phyloP scores from a whole-genome alignment of 2,888 invertebrate genomes.

The Phyllotreta striolata region DNA sequence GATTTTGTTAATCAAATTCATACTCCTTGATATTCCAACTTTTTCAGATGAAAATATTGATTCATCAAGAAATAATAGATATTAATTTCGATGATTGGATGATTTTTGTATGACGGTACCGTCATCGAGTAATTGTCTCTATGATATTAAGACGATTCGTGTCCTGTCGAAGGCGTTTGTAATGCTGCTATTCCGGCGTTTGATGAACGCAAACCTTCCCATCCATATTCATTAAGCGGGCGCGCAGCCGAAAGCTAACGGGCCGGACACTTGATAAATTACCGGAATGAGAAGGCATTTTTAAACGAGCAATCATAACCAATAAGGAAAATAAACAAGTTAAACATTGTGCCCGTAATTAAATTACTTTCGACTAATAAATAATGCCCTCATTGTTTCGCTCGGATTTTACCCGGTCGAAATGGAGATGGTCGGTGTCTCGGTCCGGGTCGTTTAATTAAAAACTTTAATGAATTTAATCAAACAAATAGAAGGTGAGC shows the following conservation, averaged over 20 bases:
- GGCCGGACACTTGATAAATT: conserved; percentile 37
- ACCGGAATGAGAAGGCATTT: conserved; percentile 39
- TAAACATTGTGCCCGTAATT: conserved; percentile 44
- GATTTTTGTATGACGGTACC: too few species aligned
- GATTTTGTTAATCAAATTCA: too few species aligned
- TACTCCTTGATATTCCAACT: too few species aligned
- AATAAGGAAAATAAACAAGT: conserved; percentile 42
- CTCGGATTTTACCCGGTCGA: conserved; percentile 47
- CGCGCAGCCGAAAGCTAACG: conserved; percentile 34
- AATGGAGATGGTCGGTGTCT: conserved; percentile 52
- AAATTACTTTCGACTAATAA: conserved; percentile 50
- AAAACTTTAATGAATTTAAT: not conserved
- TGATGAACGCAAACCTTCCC: conserved; percentile 8
- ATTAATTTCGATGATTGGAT: too few species aligned
- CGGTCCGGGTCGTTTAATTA: not conserved
- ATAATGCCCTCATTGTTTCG: conserved; percentile 52
- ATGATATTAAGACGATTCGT: conserved; percentile 24
- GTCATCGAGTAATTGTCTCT: too few species aligned
- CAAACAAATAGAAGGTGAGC: too few species aligned
- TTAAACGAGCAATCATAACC: conserved; percentile 40
- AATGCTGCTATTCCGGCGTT: conserved; percentile 28
- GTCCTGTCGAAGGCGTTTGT: conserved; percentile 23
- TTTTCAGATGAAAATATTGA: too few species aligned
- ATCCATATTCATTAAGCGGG: conserved; percentile 29
- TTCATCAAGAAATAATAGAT: too few species aligned